Conservation (phyloP, 2,888 invertebrate species). For the Drosophila suboccidentalis region DNA sequence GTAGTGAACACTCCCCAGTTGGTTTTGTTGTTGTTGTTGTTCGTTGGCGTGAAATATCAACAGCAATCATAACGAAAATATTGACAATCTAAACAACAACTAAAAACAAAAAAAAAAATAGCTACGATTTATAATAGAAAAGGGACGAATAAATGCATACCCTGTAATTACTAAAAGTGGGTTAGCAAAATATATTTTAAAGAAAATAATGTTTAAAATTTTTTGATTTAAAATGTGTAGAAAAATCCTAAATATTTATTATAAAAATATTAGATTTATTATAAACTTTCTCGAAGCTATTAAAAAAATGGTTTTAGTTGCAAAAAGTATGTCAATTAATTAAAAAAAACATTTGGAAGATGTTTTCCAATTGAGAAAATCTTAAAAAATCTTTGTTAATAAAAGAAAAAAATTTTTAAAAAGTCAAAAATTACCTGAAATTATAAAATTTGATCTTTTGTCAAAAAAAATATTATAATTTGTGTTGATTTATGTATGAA, state of each 20-base stretch:
- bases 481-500: not conserved
- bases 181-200: not conserved
- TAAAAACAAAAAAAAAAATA: conserved; percentile 3
- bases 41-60: conserved; percentile 74
- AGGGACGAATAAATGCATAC: conserved; percentile 29
- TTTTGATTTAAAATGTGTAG: not conserved
- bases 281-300: not conserved
- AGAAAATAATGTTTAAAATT: not conserved
- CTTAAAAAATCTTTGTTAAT: too few relatives aligned
- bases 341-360: too few relatives aligned
- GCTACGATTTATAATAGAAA: not conserved
- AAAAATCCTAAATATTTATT: not conserved
- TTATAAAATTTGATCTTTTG: too few relatives aligned
- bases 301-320: too few relatives aligned
- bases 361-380: too few relatives aligned
- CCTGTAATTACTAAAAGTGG: conserved; percentile 2
- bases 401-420: too few relatives aligned
- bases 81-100: conserved; percentile 56
- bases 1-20: conserved; percentile 43
- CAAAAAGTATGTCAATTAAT: too few relatives aligned
- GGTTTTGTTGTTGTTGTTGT: conserved; percentile 34
- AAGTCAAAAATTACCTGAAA: too few relatives aligned
- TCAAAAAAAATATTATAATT: too few relatives aligned
- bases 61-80: conserved; percentile 67
- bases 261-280: not conserved